Conservation (phyloP, 2,113 vertebrate genomes). For the Eretmochelys imbricata region DNA sequence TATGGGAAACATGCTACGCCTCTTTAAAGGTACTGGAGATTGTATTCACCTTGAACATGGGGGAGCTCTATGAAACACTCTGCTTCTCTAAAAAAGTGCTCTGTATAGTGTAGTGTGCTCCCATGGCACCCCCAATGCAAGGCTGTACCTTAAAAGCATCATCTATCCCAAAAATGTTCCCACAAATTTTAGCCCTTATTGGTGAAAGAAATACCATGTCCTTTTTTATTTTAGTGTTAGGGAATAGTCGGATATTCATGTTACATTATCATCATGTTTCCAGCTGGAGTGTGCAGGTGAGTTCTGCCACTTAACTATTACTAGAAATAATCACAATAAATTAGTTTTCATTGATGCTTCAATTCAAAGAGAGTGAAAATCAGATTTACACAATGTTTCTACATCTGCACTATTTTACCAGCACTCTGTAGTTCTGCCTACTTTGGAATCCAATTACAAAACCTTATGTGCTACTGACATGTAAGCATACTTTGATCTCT, state of each 20-base stretch:
- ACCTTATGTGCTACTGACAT: not conserved
- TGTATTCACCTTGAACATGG: not conserved
- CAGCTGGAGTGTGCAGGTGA: not conserved
- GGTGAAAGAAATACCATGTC: not conserved
- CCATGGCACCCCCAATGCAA: not conserved
- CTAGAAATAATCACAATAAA: not conserved
- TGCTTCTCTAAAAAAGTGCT: not conserved
- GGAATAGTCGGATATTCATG: not conserved
- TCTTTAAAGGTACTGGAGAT: not conserved
- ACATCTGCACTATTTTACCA: not conserved
- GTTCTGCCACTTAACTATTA: not conserved
- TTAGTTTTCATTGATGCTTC: not conserved
- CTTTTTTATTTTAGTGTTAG: not conserved
- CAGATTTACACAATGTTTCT: not conserved
- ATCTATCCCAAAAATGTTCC: not conserved
- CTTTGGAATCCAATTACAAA: not conserved
- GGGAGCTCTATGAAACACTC: accelerated
- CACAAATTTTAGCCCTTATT: not conserved
- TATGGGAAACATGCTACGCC: not conserved
- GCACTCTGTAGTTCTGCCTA: not conserved
- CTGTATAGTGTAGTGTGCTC: not conserved
- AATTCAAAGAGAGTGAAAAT: not conserved
- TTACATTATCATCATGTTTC: not conserved
- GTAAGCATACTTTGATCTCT: not conserved
- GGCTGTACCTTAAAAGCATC: not conserved